Evolutionary conservation across 2,113 vertebrate species (phyloP), one percentile per base, ranked within the genome.

Genomic region (Centropus unirufus): DNA sequence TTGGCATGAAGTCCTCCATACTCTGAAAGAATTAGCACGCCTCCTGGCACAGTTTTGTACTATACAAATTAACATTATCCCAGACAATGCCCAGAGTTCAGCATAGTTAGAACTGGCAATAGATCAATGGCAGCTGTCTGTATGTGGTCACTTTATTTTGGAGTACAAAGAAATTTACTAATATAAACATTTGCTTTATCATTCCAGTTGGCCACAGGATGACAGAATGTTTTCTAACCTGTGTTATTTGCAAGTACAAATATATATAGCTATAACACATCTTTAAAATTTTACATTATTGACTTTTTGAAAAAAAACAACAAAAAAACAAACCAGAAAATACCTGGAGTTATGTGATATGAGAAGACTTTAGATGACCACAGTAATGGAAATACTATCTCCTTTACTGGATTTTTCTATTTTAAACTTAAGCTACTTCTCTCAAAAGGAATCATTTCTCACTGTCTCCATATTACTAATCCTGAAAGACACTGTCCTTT

Each of bases 131-230:
- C 62, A 83, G 57, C 44, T 75, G 44, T 39, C 40, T 61, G 57
- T 89, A 92, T 69, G 30, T 58, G 49, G 40, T 40, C 63, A 83
- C 72, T 21, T 83, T 58, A 44, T 58, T 90, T 42, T 92, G 63
- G 54, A 77, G 18, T 40, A 62, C 39, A 82, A 82, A 85, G 12
- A 61, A 85, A 72, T 85, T 42, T 52, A 76, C 62, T 63, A 47
- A 68, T 40, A 21, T 4, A 77, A 72, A 24, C 30, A 54, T 86
- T 83, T 83, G 29, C 75, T 83, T 6, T 68, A 57, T n/a, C n/a
- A 69, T 83, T 92, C 64, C 86, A 93, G 59, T 81, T 94, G 90
- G 52, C 61, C 7, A 0, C 42, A 57, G 32, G 20, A 47, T 51
- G 22, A 74, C 22, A 29, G 64, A 87, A 26, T 68, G 36, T 9